Evolutionary conservation across 2,797 vertebrate species (phyloP), one percentile per base, ranked within the genome.

Genomic region (Mormyrus proboscirostris): DNA sequence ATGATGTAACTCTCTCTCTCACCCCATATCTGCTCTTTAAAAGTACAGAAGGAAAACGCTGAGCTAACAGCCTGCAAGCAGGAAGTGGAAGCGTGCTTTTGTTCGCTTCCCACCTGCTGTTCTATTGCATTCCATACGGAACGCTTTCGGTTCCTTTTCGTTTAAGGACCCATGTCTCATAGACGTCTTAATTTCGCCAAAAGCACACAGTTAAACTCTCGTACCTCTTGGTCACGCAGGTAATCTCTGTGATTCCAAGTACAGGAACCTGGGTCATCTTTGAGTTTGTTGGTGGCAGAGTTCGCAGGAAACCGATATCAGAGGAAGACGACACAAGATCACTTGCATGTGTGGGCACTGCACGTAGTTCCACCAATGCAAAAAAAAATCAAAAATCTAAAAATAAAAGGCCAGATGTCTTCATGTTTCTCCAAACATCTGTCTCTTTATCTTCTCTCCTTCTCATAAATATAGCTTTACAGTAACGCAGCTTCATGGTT

Each of bases 1-100:
- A 82, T 69, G 90, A 91, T 84, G 94, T 93, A 94, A 93, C 94
- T 91, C 92, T 95, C 93, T 94, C 93, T 94, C 92, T 90, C 69
- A 82, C 51, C 90, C 89, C 93, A 90, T 90, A 90, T 92, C 88
- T 85, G 69, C 90, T 86, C 87, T 9, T 86, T 22, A 49, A 86
- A 55, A 57, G 55, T 88, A 41, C 83, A 19, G 86, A 89, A 47
- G 22, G 91, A 90, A 49, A 83, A 19, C 12, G 44, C 79, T 85
- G 86, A 14, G 12, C 69, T 73, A 73, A 73, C 69, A 16, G 69
- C 5, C 12, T 86, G 53, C 86, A 49, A 4, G 50, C 5, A 12
- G 65, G 51, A 55, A 29, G 33, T 16, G 12, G 29, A 73, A 33
- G 44, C 76, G n/a, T 59, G 29, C 22, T 16, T 33, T 55, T 8